Conservation (phyloP, 64 coral and sea anemone species). For the Stichodactyla mertensii region DNA sequence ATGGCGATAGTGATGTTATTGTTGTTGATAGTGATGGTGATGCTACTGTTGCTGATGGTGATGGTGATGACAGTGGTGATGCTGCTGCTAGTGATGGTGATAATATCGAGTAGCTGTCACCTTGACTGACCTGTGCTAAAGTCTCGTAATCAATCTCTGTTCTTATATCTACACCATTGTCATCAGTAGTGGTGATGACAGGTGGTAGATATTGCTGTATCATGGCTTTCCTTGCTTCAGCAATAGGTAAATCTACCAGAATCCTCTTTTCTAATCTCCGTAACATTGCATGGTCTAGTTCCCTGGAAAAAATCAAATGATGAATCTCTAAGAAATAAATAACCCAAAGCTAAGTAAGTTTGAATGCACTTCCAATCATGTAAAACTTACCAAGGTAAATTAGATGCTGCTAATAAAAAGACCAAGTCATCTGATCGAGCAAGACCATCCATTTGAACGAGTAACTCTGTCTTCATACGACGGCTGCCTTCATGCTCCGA, state of each 20-base stretch:
- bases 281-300: conserved; percentile 95
- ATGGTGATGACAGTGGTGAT: not conserved
- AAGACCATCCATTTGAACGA: conserved; percentile 95
- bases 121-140: conserved; percentile 34
- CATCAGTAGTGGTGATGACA: conserved; percentile 43
- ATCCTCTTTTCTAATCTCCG: conserved; percentile 95
- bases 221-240: conserved; percentile 80
- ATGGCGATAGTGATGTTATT: too few relatives aligned
- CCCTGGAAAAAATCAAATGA: conserved; percentile 31
- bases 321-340: not conserved
- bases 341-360: too few relatives aligned
- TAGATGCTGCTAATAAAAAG: conserved; percentile 90
- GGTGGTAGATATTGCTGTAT: conserved; percentile 75
- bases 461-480: conserved; percentile 87
- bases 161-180: conserved; percentile 71
- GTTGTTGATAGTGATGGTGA: too few relatives aligned
- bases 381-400: conserved; percentile 76
- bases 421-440: conserved; percentile 88
- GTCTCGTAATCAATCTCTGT: conserved; percentile 85
- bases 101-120: not conserved
- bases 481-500: conserved; percentile 88
- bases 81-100: too few relatives aligned
- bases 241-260: conserved; percentile 72
- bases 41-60: too few relatives aligned
- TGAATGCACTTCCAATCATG: not conserved